These are phyloP conservation scores for Amblyteles armatorius DNA, from an alignment of 2,888 invertebrate species.

Conservation along the genomic window DNA sequence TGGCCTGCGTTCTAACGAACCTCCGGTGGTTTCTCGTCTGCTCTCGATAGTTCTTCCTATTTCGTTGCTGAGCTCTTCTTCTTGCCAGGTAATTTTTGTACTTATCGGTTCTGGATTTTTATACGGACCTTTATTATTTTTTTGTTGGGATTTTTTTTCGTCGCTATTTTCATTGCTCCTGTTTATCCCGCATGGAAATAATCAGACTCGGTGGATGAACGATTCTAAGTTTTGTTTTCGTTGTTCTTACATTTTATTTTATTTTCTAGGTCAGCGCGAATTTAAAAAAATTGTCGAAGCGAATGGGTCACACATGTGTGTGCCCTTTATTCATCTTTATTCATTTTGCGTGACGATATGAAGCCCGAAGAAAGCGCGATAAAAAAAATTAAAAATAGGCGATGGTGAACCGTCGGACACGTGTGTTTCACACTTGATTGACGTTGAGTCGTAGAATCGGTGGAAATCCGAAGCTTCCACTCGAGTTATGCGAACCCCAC, in stretches of 20 bases:
- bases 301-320: background rate
- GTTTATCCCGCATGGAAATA: background rate
- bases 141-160: background rate
- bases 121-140: background rate
- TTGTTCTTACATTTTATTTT: background rate
- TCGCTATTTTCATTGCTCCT: background rate
- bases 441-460: background rate
- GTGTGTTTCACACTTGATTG: background rate
- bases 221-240: background rate
- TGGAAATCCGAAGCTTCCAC: background rate
- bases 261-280: background rate
- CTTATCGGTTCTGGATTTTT: background rate
- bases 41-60: background rate
- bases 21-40: background rate
- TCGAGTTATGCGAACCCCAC: background rate
- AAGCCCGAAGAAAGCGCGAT: background rate
- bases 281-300: background rate
- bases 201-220: background rate
- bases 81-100: too few relatives aligned
- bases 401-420: background rate
- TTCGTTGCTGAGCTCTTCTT: background rate
- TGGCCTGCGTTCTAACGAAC: background rate
- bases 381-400: background rate
- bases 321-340: slow-evolving; percentile 1
- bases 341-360: background rate